Conservation (phyloP, 2,113 vertebrate species). For the Xerus inauris region DNA sequence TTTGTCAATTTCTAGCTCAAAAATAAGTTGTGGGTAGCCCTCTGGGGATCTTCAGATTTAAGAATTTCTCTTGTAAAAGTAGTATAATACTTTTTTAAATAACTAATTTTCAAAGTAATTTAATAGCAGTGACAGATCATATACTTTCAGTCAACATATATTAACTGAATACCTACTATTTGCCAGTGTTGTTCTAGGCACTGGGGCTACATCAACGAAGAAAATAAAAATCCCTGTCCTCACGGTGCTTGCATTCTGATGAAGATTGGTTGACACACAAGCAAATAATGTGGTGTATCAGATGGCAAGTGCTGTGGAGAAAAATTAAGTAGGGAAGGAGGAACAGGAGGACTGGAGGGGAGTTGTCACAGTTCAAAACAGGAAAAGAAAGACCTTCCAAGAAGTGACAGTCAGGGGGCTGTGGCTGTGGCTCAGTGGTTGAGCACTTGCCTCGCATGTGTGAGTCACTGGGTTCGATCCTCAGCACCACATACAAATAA, state of each 20-base stretch:
- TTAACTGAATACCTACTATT: not conserved
- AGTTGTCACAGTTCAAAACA: not conserved
- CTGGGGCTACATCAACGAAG: not conserved
- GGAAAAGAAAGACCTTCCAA: not conserved
- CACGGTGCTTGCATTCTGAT: not conserved
- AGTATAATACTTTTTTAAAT: conserved; percentile 15
- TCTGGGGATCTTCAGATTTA: conserved; percentile 6
- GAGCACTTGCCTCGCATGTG: too few species aligned
- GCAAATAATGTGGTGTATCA: not conserved
- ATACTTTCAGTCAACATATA: not conserved
- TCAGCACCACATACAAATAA: too few species aligned
- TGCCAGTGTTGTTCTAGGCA: not conserved
- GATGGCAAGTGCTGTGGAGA: not conserved
- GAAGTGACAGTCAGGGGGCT: not conserved
- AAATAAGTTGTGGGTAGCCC: conserved; percentile 5
- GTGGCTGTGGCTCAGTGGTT: too few species aligned
- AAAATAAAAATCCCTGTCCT: not conserved
- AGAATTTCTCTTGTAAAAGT: conserved; percentile 45
- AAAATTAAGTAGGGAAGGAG: not conserved
- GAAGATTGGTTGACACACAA: not conserved
- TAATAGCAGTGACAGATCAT: not conserved
- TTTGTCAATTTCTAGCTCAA: conserved; percentile 24
- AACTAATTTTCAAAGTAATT: not conserved
- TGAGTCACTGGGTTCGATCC: too few species aligned
- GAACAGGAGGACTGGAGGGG: not conserved